Percentiles rank a stretch among this genome's conserved stretches.
These are phyloP conservation scores for Scarus forsteni DNA, from an alignment of 2,797 vertebrate species.

Conservation along the genomic window DNA sequence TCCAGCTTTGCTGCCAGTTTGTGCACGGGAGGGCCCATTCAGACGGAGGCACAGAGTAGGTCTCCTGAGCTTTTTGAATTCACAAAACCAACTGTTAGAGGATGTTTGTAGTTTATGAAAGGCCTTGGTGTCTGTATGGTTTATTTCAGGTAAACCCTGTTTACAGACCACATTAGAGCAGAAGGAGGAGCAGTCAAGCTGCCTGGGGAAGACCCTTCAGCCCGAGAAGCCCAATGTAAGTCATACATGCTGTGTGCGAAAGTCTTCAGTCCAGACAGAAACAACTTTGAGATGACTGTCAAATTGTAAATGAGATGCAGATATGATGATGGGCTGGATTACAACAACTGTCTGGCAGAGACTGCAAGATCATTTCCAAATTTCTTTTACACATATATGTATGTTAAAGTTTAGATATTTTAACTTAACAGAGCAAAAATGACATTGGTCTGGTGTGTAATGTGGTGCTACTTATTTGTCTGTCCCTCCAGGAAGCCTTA, in stretches of 20 bases:
- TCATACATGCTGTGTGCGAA: conserved; percentile 10
- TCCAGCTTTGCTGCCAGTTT: conserved; percentile 83
- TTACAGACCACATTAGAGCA: conserved; percentile 75
- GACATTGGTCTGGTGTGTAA: not conserved
- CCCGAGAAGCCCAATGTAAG: conserved; percentile 83
- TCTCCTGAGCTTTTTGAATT: conserved; percentile 7
- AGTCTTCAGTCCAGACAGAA: conserved; percentile 1
- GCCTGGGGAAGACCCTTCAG: conserved; percentile 77
- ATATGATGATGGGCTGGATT: not conserved
- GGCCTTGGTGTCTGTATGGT: not conserved
- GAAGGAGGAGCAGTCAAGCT: conserved; percentile 79
- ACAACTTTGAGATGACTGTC: conserved; percentile 12
- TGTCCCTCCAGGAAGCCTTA: conserved; percentile 84
- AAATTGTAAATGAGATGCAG: conserved; percentile 1
- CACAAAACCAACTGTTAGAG: not conserved
- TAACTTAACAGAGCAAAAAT: too few relatives aligned
- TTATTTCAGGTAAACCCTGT: conserved; percentile 76
- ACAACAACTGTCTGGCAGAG: not conserved
- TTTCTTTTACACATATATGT: not conserved
- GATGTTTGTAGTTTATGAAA: not conserved
- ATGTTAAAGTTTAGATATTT: too few relatives aligned
- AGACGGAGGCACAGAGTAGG: conserved; percentile 86
- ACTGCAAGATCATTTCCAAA: conserved; percentile 3
- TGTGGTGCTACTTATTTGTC: conserved; percentile 1
- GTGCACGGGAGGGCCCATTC: conserved; percentile 74